A percentile compares a stretch with the other conserved stretches of the same genome.
phyloP scores from a whole-genome alignment of 2,797 vertebrate genomes.

The Limosa lapponica region DNA sequence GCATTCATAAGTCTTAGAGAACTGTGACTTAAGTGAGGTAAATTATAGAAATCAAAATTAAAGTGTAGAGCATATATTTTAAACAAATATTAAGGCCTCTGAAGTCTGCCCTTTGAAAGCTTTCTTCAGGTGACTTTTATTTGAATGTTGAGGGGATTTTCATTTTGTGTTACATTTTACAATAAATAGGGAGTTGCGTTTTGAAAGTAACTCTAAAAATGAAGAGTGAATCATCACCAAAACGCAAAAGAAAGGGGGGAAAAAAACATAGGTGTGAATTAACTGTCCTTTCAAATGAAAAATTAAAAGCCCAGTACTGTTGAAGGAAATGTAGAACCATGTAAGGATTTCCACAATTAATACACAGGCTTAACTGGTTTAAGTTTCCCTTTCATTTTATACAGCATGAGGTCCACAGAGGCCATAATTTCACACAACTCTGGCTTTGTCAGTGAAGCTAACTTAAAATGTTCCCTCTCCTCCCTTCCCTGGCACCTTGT shows the following conservation, averaged over 20 bases:
- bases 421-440: neutral
- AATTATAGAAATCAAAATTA: conserved; percentile 29
- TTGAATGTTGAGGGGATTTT: conserved; percentile 18
- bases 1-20: conserved; percentile 8
- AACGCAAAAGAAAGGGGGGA: neutral
- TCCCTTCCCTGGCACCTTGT: neutral
- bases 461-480: neutral
- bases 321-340: neutral
- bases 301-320: neutral
- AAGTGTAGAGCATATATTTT: conserved; percentile 15
- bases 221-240: neutral
- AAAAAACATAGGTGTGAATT: neutral
- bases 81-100: conserved; percentile 21
- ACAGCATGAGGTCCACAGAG: neutral
- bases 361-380: conserved; percentile 7
- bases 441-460: neutral
- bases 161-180: neutral
- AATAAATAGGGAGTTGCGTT: neutral
- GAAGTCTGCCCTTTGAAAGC: conserved; percentile 30
- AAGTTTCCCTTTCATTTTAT: conserved; percentile 17
- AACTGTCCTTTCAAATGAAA: conserved; percentile 42
- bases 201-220: conserved; percentile 22
- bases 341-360: conserved; percentile 37
- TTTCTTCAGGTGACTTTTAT: conserved; percentile 25
- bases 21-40: neutral